These are phyloP conservation scores for Chionodraco myersi DNA, from an alignment of 2,113 vertebrate species.

Conservation along the genomic window DNA sequence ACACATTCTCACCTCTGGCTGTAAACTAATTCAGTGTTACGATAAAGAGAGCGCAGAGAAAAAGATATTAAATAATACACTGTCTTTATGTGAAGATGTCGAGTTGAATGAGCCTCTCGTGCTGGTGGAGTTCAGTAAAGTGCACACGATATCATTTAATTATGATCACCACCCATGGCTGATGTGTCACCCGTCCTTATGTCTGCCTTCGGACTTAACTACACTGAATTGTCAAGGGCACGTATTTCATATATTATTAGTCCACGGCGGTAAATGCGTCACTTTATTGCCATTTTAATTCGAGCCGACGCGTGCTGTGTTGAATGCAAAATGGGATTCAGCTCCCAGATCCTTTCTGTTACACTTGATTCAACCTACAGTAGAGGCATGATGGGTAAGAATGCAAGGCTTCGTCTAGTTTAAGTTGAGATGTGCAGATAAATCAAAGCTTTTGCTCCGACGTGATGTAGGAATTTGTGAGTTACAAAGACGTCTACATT, in stretches of 20 bases:
- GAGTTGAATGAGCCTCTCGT: background rate
- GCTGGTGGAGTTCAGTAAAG: background rate
- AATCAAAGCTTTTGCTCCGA: background rate
- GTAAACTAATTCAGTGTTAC: background rate
- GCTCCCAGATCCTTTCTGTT: background rate
- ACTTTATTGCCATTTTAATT: conserved; percentile 20
- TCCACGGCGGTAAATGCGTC: background rate
- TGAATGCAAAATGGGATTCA: background rate
- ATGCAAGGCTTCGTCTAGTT: background rate
- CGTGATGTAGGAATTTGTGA: background rate
- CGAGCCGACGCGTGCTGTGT: conserved; percentile 5
- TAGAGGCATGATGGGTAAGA: background rate
- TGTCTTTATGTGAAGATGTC: background rate
- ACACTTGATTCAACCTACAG: background rate
- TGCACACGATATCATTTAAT: background rate
- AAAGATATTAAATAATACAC: background rate
- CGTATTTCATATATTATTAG: background rate
- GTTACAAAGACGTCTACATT: background rate
- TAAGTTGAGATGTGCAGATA: background rate
- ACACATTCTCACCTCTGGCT: background rate
- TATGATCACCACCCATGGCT: background rate
- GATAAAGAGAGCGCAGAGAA: no score
- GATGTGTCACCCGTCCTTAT: background rate
- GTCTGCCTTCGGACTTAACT: background rate
- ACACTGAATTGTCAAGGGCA: background rate